A percentile compares a stretch with the other conserved stretches of the same genome.
Conservation (phyloP, 2,113 vertebrate genomes). For the Chionis minor region DNA sequence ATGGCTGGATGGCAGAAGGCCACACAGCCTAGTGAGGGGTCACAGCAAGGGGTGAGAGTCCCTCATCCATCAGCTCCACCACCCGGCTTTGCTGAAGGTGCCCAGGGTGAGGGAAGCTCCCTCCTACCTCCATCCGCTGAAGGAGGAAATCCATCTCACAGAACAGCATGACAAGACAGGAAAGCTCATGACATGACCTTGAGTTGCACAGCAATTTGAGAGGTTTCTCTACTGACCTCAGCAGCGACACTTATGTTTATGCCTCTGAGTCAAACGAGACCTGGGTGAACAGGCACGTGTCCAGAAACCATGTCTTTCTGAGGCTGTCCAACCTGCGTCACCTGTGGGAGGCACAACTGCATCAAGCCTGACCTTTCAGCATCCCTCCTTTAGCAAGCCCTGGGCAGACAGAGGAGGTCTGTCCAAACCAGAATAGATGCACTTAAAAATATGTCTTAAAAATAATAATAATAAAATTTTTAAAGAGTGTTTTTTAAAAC, state of each 20-base stretch:
- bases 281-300: background rate
- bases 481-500: background rate
- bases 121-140: fast-evolving
- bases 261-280: background rate
- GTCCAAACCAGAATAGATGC: background rate
- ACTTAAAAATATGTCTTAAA: background rate
- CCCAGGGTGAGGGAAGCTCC: background rate
- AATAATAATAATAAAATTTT: background rate
- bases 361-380: background rate
- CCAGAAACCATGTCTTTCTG: background rate
- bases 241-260: background rate
- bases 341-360: fast-evolving
- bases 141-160: background rate
- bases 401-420: background rate
- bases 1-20: background rate
- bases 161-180: background rate
- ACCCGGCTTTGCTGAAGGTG: background rate
- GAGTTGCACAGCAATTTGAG: background rate
- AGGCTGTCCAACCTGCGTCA: background rate
- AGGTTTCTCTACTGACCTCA: background rate
- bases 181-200: background rate
- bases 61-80: fast-evolving
- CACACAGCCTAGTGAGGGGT: background rate
- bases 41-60: fast-evolving
- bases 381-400: background rate